Base-by-base conservation (phyloP, 2,113 vertebrate species). In the Zapus hudsonius region DNA sequence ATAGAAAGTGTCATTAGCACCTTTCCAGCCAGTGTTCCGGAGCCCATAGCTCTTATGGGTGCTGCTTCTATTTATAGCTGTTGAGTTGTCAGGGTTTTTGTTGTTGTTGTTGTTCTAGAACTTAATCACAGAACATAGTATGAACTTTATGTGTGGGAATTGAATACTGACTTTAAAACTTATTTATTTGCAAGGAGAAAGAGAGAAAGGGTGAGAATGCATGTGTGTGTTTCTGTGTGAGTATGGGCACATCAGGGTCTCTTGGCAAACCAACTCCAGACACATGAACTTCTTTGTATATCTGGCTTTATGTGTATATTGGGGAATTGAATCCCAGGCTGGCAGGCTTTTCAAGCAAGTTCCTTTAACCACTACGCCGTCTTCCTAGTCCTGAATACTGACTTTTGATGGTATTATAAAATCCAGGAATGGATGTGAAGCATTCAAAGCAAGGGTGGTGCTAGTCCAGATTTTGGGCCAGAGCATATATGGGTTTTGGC, bases 111-210 rank as follows among this genome's bases (percentile, higher is more conserved):
- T 66, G 16, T 76, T 23, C 15, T 3, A 3, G 73, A n/a, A 27
- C 63, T 92, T 85, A 85, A 63, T 75, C 36, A 23, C 9, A 93
- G 79, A 84, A 78, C 78, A 36, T 61, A 61, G 67, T 72, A 82
- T 79, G 63, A 89, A 81, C 13, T 94, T 84, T 64, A 79, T 29
- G 78, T 95, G 72, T 94, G 38, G 63, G 15, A 83, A 81, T 19
- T 84, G 33, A 96, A 57, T 94, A 38, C 47, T 66, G 63, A 84
- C 38, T 36, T 93, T 89, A 52, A 52, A 7, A 52, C 16, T 52
- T 52, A 52, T 52, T 52, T 52, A 52, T 52, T 52, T 52, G 52
- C 52, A 52, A 52, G 52, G 52, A 52, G 52, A 52, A 15, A 52
- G 52, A 52, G 52, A 15, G 52, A 15, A 15, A 15, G 7, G 7